Evolutionary conservation across 2,888 invertebrate genomes (phyloP).

Genomic region (Acleris emargana): DNA sequence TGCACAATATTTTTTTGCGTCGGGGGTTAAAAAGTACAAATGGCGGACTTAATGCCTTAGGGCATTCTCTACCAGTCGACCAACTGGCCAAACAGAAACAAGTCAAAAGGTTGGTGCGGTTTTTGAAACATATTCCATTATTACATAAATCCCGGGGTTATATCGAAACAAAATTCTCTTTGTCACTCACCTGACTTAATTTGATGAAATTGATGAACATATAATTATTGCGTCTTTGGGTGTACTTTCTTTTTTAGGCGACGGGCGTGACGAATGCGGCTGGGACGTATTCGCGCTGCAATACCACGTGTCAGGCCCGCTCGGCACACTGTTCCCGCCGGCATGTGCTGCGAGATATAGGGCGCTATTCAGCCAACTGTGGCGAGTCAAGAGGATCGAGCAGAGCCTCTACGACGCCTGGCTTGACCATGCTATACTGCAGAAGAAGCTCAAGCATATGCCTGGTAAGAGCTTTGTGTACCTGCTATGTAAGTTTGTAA

Average conservation of each 20-base stretch:
- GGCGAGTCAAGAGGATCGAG: slow-evolving; percentile 96
- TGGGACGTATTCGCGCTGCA: slow-evolving; percentile 96
- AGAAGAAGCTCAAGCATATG: slow-evolving; percentile 87
- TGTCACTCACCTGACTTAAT: no score
- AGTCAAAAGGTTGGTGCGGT: no score
- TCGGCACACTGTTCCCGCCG: slow-evolving; percentile 91
- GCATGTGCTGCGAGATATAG: slow-evolving; percentile 89
- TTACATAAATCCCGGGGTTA: no score
- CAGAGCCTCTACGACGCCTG: slow-evolving; percentile 92
- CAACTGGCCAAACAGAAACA: no score
- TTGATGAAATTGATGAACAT: no score
- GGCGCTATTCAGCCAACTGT: slow-evolving; percentile 93
- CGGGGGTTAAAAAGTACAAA: no score
- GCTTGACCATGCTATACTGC: slow-evolving; percentile 90
- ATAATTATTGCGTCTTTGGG: neutral
- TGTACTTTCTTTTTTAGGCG: slow-evolving; percentile 56
- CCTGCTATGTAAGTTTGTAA: slow-evolving; percentile 1
- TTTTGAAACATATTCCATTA: no score
- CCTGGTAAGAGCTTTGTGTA: slow-evolving; percentile 76
- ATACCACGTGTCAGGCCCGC: slow-evolving; percentile 94
- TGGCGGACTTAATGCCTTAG: no score
- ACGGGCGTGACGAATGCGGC: slow-evolving; percentile 88
- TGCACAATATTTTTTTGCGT: no score
- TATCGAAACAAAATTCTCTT: no score
- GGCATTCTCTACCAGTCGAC: no score